Percentiles rank a stretch among this genome's conserved stretches.
phyloP scores from a whole-genome alignment of 2,113 vertebrate species.

The Chionomys nivalis region DNA sequence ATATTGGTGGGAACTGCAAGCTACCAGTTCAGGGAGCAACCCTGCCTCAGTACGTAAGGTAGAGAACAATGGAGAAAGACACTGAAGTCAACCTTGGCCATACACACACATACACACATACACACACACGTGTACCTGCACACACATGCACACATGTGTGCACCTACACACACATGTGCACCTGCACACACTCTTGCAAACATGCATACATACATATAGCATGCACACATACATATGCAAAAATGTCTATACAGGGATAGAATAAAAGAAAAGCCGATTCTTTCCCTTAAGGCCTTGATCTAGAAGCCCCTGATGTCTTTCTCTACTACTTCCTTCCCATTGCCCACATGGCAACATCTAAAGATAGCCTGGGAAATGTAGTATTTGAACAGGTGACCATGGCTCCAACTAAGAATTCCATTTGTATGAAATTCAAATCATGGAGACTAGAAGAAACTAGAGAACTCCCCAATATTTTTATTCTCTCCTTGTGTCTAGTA shows the following conservation, averaged over 20 bases:
- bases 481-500: constrained; percentile 7
- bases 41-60: background rate
- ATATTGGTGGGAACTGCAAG: background rate
- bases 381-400: background rate
- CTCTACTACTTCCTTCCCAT: background rate
- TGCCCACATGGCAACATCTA: background rate
- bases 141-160: background rate
- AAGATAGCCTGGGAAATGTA: background rate
- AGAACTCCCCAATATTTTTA: background rate
- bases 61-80: background rate
- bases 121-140: background rate
- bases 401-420: constrained; percentile 8
- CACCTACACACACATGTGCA: too few relatives aligned
- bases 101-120: background rate
- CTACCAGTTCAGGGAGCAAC: too few relatives aligned
- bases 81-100: background rate
- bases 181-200: background rate
- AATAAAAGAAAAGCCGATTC: background rate
- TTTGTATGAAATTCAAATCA: background rate
- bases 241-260: background rate
- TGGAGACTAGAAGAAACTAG: constrained; percentile 23
- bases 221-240: background rate
- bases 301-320: background rate
- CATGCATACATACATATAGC: background rate
- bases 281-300: background rate